Conservation (phyloP, 2,113 vertebrate genomes). For the Siniperca knerii region DNA sequence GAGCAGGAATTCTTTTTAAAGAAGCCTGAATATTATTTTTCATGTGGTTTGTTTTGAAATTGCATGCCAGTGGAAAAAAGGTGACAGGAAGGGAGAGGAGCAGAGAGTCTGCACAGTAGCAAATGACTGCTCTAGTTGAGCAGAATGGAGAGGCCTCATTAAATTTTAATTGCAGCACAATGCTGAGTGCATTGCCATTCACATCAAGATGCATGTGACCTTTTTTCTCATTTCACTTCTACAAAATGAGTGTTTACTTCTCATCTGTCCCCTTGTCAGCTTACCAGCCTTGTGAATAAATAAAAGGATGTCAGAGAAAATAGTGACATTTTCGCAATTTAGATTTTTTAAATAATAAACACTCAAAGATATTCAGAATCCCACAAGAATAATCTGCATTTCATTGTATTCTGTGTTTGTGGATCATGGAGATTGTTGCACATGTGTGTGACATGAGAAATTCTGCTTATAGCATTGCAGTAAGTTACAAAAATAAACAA, state of each 20-base stretch:
- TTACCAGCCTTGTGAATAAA: slow-evolving; percentile 33
- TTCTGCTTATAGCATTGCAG: neutral
- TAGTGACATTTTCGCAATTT: slow-evolving; percentile 1
- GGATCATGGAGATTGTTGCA: neutral
- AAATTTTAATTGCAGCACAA: slow-evolving; percentile 78
- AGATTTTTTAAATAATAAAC: neutral
- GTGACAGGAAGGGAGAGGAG: slow-evolving; percentile 40
- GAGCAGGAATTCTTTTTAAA: slow-evolving; percentile 6
- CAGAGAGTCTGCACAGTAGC: slow-evolving; percentile 56
- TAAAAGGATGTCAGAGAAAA: slow-evolving; percentile 25
- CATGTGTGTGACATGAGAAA: neutral
- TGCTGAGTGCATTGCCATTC: slow-evolving; percentile 70
- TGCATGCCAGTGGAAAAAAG: slow-evolving; percentile 23
- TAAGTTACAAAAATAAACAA: neutral
- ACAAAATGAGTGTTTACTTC: slow-evolving; percentile 32
- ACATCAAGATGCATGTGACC: slow-evolving; percentile 70
- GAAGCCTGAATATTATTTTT: slow-evolving; percentile 36
- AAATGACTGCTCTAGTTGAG: slow-evolving; percentile 61
- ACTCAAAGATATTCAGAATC: neutral
- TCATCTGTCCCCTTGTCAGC: slow-evolving; percentile 27
- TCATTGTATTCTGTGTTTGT: neutral
- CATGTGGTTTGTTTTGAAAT: slow-evolving; percentile 35
- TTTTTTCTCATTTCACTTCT: slow-evolving; percentile 49
- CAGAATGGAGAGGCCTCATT: slow-evolving; percentile 74
- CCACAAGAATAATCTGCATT: neutral